phyloP scores from a whole-genome alignment of 1,140 invertebrate genomes.

The Magallana ariakensis region DNA sequence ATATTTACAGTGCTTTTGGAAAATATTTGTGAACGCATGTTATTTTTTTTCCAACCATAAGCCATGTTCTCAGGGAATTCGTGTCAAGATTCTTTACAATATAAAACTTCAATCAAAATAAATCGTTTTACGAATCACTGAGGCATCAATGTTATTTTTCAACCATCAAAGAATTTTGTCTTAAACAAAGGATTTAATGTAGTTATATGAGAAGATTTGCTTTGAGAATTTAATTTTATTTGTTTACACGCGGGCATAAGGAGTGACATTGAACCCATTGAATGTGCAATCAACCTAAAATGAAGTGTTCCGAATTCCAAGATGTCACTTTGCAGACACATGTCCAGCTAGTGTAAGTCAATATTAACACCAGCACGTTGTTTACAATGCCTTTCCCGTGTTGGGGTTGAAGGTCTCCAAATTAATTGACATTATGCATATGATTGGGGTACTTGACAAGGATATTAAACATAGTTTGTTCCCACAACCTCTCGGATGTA shows the following conservation, averaged over 20 bases:
- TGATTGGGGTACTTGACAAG: constrained; percentile 21
- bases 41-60: not conserved
- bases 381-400: not conserved
- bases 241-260: not conserved
- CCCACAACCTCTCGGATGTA: not conserved
- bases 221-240: not conserved
- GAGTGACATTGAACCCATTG: not conserved
- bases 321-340: not conserved
- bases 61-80: constrained; percentile 17
- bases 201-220: no score
- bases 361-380: not conserved
- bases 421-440: not conserved
- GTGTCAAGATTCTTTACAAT: not conserved
- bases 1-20: not conserved
- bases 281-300: not conserved
- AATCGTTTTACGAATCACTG: no score
- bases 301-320: not conserved
- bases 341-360: not conserved
- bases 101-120: not conserved
- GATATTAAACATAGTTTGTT: not conserved
- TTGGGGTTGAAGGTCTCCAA: not conserved
- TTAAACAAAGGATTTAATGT: no score
- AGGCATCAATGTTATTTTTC: no score
- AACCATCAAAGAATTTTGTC: no score
- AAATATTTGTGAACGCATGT: not conserved